Base-by-base conservation (phyloP, 1,140 invertebrate species). In the Contarinia nasturtii region DNA sequence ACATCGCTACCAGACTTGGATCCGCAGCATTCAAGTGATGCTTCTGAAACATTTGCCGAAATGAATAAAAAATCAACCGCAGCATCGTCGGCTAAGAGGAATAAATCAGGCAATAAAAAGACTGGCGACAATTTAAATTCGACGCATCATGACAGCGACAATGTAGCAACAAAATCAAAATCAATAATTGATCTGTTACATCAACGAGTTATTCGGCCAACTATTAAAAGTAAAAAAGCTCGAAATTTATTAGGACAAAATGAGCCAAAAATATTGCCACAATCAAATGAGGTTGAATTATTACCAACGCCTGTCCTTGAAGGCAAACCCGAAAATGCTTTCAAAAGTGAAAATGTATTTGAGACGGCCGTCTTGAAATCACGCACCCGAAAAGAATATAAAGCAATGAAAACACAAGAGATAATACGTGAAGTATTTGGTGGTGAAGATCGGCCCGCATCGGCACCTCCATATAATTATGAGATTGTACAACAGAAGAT, bases 341-440 rank as follows among this genome's bases (percentile, higher is more conserved):
- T 36, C 34, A 44, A 61, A 1, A 57, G 69, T 33, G 69, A 68
- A 33, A 74, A 69, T 49, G 71, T 74, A 45, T 82, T 84, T 54
- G 73, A 78, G 10, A 78, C 81, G 0, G 71, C 81, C 18, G 73
- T 85, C 15, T 56, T 84, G 42, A 79, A 81, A 55, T 79, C 79
- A 20, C 67, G 82, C 51, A 85, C 82, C 5, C 68, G 82, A 53
- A 83, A 76, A 15, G 79, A 84, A 58, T 82, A 77, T n/a, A 70
- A 79, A 51, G 69, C 81, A 17, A 63, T 82, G 54, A 81, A 82
- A 59, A 77, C 82, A 53, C 69, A 79, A 53, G 79, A 81, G 10
- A 83, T 79, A 1, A 84, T 85, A 27, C 74, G 79, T 50, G 80
- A 83, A 61, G 80, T 85, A 1, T 86, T 85, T 59, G 81, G 81